These are phyloP conservation scores for Bettongia penicillata DNA, from an alignment of 2,113 vertebrate genomes.

Conservation along the genomic window DNA sequence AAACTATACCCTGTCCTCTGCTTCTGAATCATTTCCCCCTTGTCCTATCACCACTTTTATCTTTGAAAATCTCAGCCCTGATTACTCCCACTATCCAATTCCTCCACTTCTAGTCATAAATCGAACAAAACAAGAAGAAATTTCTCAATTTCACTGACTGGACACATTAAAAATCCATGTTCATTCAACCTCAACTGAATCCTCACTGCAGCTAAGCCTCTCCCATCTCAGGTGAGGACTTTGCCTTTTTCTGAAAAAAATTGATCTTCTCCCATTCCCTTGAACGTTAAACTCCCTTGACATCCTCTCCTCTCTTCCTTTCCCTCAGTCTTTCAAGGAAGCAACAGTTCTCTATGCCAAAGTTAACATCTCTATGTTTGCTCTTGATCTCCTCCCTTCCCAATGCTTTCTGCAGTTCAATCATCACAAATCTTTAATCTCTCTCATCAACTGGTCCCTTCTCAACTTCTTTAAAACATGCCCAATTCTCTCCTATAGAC, in stretches of 20 bases:
- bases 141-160: background rate
- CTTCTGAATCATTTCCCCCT: background rate
- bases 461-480: background rate
- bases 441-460: background rate
- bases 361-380: background rate
- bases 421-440: background rate
- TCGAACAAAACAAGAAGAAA: background rate
- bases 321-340: background rate
- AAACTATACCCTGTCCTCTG: background rate
- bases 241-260: background rate
- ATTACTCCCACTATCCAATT: background rate
- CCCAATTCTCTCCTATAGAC: background rate
- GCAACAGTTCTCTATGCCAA: too few species aligned
- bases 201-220: background rate
- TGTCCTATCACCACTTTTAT: background rate
- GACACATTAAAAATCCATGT: background rate
- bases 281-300: background rate
- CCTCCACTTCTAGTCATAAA: background rate
- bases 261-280: background rate
- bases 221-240: background rate
- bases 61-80: background rate
- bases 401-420: background rate
- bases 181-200: background rate
- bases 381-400: background rate
- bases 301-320: background rate